A percentile compares a stretch with the other conserved stretches of the same genome.
Conservation (phyloP, 2,797 vertebrate species). For the Ibycter americanus region DNA sequence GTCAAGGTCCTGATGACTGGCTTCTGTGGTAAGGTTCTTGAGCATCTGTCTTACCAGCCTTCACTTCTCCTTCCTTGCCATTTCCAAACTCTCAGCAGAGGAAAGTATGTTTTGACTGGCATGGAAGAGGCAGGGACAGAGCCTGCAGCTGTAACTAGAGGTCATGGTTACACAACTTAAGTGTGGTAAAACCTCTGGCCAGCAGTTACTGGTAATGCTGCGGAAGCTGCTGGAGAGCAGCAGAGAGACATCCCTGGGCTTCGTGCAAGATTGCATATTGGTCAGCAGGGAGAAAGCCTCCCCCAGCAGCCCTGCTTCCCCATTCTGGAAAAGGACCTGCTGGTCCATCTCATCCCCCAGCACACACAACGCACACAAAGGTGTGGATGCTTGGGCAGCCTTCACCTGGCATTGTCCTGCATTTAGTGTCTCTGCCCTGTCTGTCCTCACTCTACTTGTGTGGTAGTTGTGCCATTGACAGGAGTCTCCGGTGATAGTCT, state of each 20-base stretch:
- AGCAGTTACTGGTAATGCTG: constrained; percentile 57
- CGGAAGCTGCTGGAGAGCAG: constrained; percentile 58
- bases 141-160: constrained; percentile 27
- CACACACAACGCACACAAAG: not conserved
- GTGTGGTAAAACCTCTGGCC: constrained; percentile 59
- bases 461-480: not conserved
- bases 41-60: not conserved
- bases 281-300: constrained; percentile 40
- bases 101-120: constrained; percentile 6
- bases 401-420: not conserved
- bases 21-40: not conserved
- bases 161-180: constrained; percentile 49
- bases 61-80: not conserved
- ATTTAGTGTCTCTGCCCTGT: not conserved
- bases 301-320: constrained; percentile 31
- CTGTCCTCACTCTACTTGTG: not conserved
- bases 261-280: constrained; percentile 16
- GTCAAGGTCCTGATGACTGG: not conserved
- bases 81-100: not conserved
- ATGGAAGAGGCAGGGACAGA: not conserved
- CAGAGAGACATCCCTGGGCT: not conserved
- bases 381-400: not conserved
- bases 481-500: not conserved
- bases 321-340: not conserved
- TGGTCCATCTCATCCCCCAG: not conserved